Evolutionary conservation across 2,797 vertebrate genomes (phyloP).

Genomic region (Taenioides sp.): DNA sequence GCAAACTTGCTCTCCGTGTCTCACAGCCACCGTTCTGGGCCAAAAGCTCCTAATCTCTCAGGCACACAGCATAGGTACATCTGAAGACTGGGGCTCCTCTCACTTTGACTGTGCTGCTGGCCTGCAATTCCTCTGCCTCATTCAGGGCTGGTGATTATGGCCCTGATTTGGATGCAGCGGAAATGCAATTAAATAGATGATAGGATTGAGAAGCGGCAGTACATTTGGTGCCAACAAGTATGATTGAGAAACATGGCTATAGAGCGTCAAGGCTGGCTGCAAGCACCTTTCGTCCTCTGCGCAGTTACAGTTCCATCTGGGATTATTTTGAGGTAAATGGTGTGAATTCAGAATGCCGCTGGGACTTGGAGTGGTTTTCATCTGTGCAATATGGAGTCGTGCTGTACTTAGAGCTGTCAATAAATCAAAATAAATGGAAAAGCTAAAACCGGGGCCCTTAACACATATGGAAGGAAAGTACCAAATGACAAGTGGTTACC

Average conservation of each 20-base stretch:
- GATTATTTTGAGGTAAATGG: slow-evolving; percentile 52
- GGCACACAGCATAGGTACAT: slow-evolving; percentile 21
- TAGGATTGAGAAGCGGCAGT: slow-evolving; percentile 33
- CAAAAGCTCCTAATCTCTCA: slow-evolving; percentile 26
- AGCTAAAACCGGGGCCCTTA: not conserved
- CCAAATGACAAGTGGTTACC: not conserved
- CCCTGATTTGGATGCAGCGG: slow-evolving; percentile 9
- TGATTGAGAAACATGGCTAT: slow-evolving; percentile 27
- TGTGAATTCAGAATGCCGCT: slow-evolving; percentile 42
- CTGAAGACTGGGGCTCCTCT: slow-evolving; percentile 23
- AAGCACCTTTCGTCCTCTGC: slow-evolving; percentile 39
- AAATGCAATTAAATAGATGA: slow-evolving; percentile 47
- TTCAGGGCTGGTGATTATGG: slow-evolving; percentile 37
- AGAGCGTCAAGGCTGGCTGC: slow-evolving; percentile 30
- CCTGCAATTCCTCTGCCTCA: slow-evolving; percentile 30
- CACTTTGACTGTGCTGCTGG: slow-evolving; percentile 31
- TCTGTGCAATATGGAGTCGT: slow-evolving; percentile 23
- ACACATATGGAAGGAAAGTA: not conserved
- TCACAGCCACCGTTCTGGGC: slow-evolving; percentile 42
- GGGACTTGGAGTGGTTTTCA: slow-evolving; percentile 29
- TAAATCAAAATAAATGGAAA: slow-evolving; percentile 14
- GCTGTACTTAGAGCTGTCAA: slow-evolving; percentile 12
- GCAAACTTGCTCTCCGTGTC: slow-evolving; percentile 35
- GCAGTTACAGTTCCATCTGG: slow-evolving; percentile 47
- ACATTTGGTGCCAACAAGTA: slow-evolving; percentile 23